phyloP scores from a whole-genome alignment of 1,140 invertebrate species.

The Archivesica marissinica region DNA sequence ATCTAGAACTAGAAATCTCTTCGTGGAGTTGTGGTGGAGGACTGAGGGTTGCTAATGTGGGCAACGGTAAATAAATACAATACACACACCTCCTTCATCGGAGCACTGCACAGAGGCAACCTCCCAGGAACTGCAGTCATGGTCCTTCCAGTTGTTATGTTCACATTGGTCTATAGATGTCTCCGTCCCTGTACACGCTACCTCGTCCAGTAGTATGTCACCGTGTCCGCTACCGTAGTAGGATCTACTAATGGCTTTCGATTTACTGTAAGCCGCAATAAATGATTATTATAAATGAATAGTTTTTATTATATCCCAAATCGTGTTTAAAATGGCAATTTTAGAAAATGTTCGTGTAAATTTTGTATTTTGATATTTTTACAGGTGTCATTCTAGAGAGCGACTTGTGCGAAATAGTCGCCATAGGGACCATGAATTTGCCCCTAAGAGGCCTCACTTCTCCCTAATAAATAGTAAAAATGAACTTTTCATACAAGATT shows the following conservation, averaged over 20 bases:
- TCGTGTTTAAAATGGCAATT: not conserved
- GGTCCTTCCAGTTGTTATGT: slow-evolving; percentile 37
- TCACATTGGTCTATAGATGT: slow-evolving; percentile 82
- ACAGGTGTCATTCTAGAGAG: not conserved
- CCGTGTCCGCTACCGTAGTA: not conserved
- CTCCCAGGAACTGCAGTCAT: slow-evolving; percentile 29
- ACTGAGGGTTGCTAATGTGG: no score
- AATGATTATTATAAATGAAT: not conserved
- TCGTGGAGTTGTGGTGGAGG: no score
- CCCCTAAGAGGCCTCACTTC: no score
- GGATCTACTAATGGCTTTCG: not conserved
- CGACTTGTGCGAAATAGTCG: no score
- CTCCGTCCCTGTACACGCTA: slow-evolving; percentile 89
- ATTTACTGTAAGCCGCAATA: not conserved
- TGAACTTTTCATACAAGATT: not conserved
- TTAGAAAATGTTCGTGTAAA: no score
- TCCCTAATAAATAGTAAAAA: no score
- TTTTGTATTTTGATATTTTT: not conserved
- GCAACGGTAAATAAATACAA: no score
- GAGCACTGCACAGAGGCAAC: slow-evolving; percentile 29
- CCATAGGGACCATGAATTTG: no score
- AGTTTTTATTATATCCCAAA: not conserved
- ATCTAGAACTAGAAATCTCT: no score
- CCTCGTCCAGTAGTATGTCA: slow-evolving; percentile 88
- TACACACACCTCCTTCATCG: not conserved